Evolutionary conservation across 2,797 vertebrate species (phyloP).

Genomic region (Alectoris magna): DNA sequence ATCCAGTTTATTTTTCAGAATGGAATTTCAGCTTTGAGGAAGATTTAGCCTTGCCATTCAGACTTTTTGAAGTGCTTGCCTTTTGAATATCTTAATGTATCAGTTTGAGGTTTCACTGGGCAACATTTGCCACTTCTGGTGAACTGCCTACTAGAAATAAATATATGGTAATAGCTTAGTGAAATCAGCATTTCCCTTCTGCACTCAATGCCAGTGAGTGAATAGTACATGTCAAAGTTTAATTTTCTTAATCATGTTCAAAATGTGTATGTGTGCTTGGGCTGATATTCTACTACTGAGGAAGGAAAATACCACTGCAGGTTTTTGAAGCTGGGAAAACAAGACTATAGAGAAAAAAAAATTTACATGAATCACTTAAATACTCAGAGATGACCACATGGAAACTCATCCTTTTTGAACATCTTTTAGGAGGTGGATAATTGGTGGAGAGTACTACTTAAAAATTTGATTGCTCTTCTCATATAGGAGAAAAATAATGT

Average conservation of each 20-base stretch:
- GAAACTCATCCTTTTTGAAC: background rate
- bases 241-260: background rate
- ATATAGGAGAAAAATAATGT: background rate
- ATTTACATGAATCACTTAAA: rapidly evolving
- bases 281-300: background rate
- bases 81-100: background rate
- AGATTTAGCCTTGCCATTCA: background rate
- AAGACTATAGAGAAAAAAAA: background rate
- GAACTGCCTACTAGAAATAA: background rate
- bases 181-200: background rate
- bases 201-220: rapidly evolving
- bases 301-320: background rate
- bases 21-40: background rate
- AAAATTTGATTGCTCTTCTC: background rate
- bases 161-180: background rate
- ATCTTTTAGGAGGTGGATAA: background rate
- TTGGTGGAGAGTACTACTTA: background rate
- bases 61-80: background rate
- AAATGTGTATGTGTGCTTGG: rapidly evolving
- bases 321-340: background rate
- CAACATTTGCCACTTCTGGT: background rate
- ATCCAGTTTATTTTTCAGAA: background rate
- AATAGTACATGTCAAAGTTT: background rate
- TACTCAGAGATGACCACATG: rapidly evolving
- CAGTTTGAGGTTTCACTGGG: background rate